These are phyloP conservation scores for Atta texana DNA, from an alignment of 1,140 invertebrate species.

Conservation along the genomic window DNA sequence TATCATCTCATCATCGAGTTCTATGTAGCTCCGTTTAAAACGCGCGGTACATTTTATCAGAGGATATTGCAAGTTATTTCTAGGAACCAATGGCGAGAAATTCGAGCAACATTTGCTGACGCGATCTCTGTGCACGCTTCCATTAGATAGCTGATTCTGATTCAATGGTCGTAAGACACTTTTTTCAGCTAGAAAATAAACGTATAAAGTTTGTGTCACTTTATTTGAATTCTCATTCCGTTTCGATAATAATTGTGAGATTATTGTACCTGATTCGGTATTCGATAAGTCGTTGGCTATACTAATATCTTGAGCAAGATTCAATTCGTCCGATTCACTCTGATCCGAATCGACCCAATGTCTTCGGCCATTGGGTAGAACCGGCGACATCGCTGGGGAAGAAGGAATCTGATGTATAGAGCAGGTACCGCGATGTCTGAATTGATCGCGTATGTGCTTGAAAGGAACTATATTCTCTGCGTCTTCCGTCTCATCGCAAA, in stretches of 20 bases:
- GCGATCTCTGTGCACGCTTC: slow-evolving; percentile 80
- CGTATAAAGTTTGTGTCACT: neutral
- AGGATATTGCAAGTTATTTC: slow-evolving; percentile 82
- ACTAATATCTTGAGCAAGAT: slow-evolving; percentile 75
- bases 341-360: slow-evolving; percentile 84
- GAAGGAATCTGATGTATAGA: slow-evolving; percentile 80
- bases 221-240: neutral
- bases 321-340: slow-evolving; percentile 82
- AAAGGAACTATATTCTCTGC: slow-evolving; percentile 94
- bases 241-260: slow-evolving; percentile 13
- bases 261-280: slow-evolving; percentile 78
- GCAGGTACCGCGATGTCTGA: slow-evolving; percentile 79
- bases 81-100: slow-evolving; percentile 82
- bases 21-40: slow-evolving; percentile 87
- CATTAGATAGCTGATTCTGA: slow-evolving; percentile 83
- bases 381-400: slow-evolving; percentile 80
- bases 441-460: slow-evolving; percentile 86
- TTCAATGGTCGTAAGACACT: slow-evolving; percentile 83
- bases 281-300: slow-evolving; percentile 71
- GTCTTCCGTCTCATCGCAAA: slow-evolving; percentile 92
- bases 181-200: slow-evolving; percentile 80
- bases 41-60: slow-evolving; percentile 86
- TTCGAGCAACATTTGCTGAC: slow-evolving; percentile 78
- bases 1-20: slow-evolving; percentile 88
- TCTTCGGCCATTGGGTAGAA: slow-evolving; percentile 78